A percentile compares a stretch with the other conserved stretches of the same genome.
These are phyloP conservation scores for Lycaon pictus DNA, from an alignment of 2,113 vertebrate species.

Conservation along the genomic window DNA sequence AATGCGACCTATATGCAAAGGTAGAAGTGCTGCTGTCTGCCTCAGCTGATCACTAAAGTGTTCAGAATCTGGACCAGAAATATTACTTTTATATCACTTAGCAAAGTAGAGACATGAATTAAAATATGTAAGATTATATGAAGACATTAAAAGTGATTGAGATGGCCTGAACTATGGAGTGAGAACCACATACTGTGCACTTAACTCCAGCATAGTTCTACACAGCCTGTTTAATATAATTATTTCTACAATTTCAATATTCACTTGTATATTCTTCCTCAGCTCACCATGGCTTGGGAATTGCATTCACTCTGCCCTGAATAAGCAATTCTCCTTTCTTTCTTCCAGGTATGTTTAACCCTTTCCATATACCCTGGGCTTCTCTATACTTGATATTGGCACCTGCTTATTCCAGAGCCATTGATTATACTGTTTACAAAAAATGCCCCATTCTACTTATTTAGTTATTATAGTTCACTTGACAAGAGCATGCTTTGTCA, in stretches of 20 bases:
- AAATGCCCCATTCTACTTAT: not conserved
- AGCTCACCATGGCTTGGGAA: not conserved
- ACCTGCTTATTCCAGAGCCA: not conserved
- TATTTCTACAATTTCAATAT: not conserved
- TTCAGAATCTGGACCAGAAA: not conserved
- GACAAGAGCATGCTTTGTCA: not conserved
- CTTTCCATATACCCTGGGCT: not conserved
- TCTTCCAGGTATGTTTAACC: not conserved
- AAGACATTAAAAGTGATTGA: not conserved
- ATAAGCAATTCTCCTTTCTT: not conserved
- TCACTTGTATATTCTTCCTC: not conserved
- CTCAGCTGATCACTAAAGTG: not conserved
- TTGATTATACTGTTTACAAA: not conserved
- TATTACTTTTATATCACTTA: not conserved
- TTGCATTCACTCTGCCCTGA: not conserved
- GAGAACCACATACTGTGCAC: not conserved
- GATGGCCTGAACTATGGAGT: not conserved
- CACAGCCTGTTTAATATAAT: not conserved
- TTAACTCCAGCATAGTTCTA: not conserved
- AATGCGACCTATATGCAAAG: not conserved
- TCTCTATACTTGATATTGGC: not conserved
- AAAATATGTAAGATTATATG: not conserved
- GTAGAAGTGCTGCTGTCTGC: not conserved
- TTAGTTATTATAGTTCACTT: not conserved
- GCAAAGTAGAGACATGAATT: not conserved